Conservation (phyloP, 1,140 invertebrate genomes). For the Anastrepha ludens region DNA sequence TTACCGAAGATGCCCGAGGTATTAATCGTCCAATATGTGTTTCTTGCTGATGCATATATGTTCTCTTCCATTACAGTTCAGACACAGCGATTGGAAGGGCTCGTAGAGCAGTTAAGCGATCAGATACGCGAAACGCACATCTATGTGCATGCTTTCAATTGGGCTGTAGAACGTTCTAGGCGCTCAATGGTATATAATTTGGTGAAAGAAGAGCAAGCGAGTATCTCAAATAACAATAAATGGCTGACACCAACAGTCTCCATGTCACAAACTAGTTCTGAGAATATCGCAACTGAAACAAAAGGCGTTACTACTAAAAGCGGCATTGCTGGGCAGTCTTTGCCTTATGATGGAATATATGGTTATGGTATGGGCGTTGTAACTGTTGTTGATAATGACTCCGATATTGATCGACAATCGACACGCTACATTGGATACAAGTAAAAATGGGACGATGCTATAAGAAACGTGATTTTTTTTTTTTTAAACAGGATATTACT, state of each 20-base stretch:
- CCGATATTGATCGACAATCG: not conserved
- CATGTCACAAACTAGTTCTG: not conserved
- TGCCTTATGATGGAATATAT: not conserved
- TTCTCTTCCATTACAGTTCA: conserved; percentile 58
- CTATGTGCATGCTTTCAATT: conserved; percentile 59
- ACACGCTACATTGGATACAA: not conserved
- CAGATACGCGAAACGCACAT: conserved; percentile 63
- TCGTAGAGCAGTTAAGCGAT: conserved; percentile 59
- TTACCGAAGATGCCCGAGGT: conserved; percentile 54
- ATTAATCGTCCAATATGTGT: not conserved
- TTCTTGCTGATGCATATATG: not conserved
- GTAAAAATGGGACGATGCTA: not conserved
- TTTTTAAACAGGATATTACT: not conserved
- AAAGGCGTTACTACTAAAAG: not conserved
- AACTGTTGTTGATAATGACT: not conserved
- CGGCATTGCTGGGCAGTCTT: not conserved
- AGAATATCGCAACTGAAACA: not conserved
- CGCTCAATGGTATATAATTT: conserved; percentile 46
- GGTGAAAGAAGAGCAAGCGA: not conserved
- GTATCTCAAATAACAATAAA: not conserved
- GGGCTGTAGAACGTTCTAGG: conserved; percentile 16
- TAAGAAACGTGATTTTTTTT: not conserved
- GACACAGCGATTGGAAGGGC: conserved; percentile 57
- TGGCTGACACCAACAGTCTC: not conserved
- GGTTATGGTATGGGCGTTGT: not conserved